Conservation (phyloP, 2,888 invertebrate genomes). For the Tetragonula carbonaria region DNA sequence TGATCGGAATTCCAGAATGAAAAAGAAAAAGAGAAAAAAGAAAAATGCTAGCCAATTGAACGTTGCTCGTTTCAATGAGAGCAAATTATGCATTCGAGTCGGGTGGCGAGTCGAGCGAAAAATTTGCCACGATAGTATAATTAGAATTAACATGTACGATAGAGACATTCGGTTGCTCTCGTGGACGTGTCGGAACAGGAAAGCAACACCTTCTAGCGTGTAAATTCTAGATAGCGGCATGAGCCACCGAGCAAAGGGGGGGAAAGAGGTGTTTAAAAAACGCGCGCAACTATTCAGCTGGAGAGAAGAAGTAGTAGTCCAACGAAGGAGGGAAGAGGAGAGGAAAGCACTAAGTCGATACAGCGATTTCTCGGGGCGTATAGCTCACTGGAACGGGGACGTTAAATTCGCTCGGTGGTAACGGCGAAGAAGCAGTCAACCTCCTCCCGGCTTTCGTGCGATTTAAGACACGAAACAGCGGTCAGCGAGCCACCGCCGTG, state of each 20-base stretch:
- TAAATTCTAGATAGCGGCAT: neutral
- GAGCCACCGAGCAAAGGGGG: neutral
- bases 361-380: constrained; percentile 52
- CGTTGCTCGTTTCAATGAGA: constrained; percentile 39
- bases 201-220: neutral
- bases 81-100: constrained; percentile 55
- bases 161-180: constrained; percentile 27
- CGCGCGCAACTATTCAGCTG: neutral
- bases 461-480: constrained; percentile 71
- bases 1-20: neutral
- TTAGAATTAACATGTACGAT: constrained; percentile 43
- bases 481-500: constrained; percentile 50
- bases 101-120: constrained; percentile 29
- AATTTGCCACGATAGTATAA: constrained; percentile 49
- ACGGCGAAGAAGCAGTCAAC: constrained; percentile 59
- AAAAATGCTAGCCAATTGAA: constrained; percentile 42
- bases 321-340: neutral
- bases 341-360: constrained; percentile 37
- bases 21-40: neutral
- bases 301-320: neutral
- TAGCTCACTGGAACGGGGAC: constrained; percentile 52
- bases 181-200: neutral
- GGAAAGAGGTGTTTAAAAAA: constrained; percentile 4
- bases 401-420: constrained; percentile 59
- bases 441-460: constrained; percentile 69